phyloP scores from a whole-genome alignment of 2,797 vertebrate genomes.

The Ispidina picta region DNA sequence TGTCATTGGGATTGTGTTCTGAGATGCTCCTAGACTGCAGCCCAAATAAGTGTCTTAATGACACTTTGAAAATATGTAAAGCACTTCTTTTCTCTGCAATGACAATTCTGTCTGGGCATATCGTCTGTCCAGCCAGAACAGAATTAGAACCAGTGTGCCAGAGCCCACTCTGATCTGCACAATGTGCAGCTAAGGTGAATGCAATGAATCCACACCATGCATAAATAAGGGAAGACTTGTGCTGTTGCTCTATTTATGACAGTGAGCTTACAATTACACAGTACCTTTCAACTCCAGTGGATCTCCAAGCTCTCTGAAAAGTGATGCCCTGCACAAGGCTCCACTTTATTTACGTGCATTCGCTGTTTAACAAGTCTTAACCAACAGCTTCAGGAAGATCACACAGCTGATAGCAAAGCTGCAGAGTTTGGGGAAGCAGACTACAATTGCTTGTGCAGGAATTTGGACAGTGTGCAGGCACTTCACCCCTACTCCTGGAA shows the following conservation, averaged over 20 bases:
- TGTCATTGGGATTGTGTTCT: slow-evolving; percentile 28
- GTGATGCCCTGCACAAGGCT: background rate
- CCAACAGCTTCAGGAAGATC: background rate
- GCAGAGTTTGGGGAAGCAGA: background rate
- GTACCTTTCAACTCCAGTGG: background rate
- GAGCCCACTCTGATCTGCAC: background rate
- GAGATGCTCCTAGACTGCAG: slow-evolving; percentile 45
- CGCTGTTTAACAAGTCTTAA: background rate
- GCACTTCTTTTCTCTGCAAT: slow-evolving; percentile 32
- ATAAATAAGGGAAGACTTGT: background rate
- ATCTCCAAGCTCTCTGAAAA: background rate
- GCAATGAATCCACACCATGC: background rate
- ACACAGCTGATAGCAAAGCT: background rate
- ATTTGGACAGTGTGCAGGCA: background rate
- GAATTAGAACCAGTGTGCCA: slow-evolving; percentile 42
- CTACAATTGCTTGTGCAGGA: background rate
- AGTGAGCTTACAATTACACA: background rate
- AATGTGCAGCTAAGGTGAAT: background rate
- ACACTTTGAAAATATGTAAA: slow-evolving; percentile 51
- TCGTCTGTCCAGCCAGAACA: slow-evolving; percentile 44
- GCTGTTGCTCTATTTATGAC: background rate
- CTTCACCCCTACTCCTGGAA: background rate
- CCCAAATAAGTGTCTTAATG: slow-evolving; percentile 55
- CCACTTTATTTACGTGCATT: background rate
- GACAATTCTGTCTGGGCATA: slow-evolving; percentile 31